A percentile compares a stretch with the other conserved stretches of the same genome.
Evolutionary conservation across 2,888 invertebrate genomes (phyloP).

Genomic region (Yponomeuta evonymella): DNA sequence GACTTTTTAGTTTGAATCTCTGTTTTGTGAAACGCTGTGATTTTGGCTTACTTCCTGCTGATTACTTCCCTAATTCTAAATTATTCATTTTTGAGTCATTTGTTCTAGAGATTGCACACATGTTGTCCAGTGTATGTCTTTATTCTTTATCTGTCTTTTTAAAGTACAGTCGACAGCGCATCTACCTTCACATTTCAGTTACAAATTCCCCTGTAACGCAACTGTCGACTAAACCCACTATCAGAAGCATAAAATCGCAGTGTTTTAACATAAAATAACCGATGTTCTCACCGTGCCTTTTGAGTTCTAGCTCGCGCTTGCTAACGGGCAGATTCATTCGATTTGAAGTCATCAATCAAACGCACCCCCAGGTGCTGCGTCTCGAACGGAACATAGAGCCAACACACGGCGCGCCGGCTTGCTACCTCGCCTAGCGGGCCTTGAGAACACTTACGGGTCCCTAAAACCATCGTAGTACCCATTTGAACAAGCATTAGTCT

Average conservation of each 20-base stretch:
- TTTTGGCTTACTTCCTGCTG: slow-evolving; percentile 12
- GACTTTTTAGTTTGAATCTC: slow-evolving; percentile 50
- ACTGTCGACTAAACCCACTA: no score
- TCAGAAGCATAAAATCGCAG: no score
- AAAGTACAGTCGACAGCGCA: no score
- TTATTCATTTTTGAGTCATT: no score
- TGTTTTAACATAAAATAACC: neutral
- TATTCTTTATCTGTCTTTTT: no score
- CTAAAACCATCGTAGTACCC: neutral
- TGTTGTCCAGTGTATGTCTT: no score
- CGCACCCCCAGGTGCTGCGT: slow-evolving; percentile 54
- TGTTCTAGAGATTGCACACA: no score
- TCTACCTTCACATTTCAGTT: no score
- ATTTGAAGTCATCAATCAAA: slow-evolving; percentile 77
- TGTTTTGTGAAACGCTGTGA: slow-evolving; percentile 23
- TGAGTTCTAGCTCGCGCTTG: slow-evolving; percentile 22
- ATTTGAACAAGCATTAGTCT: no score
- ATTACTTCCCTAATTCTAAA: no score
- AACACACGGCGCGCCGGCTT: slow-evolving; percentile 40
- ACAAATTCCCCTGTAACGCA: no score
- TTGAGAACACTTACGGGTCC: slow-evolving; percentile 3
- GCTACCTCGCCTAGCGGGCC: neutral
- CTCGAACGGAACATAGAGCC: slow-evolving; percentile 68
- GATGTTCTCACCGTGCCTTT: neutral
- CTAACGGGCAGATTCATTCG: slow-evolving; percentile 56